Evolutionary conservation across 1,140 invertebrate species (phyloP).

Genomic region (Zaprionus taronus): DNA sequence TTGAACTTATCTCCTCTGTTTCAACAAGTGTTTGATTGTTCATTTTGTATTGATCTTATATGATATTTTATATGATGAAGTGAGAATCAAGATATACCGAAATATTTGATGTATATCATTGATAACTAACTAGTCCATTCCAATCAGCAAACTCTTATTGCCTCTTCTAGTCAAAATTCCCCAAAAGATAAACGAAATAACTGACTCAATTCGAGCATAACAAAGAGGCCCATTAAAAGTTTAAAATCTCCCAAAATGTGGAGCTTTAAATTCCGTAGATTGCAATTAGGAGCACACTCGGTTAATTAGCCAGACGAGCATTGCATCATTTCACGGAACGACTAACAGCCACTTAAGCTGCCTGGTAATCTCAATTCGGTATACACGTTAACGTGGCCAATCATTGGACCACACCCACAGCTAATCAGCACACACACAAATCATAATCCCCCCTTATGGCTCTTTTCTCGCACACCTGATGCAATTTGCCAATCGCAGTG

Average conservation of each 20-base stretch:
- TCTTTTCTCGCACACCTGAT: slow-evolving; percentile 64
- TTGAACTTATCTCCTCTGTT: no score
- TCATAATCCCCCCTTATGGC: slow-evolving; percentile 55
- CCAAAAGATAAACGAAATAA: background rate
- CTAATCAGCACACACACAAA: slow-evolving; percentile 75
- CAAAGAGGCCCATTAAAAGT: background rate
- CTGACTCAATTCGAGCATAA: background rate
- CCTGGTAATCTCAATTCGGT: slow-evolving; percentile 35
- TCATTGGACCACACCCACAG: slow-evolving; percentile 68
- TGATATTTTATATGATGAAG: no score
- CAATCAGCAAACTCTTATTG: background rate
- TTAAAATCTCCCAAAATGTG: background rate
- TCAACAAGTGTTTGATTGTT: no score
- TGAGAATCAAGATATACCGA: no score
- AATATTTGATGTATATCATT: no score
- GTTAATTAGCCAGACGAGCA: slow-evolving; percentile 16
- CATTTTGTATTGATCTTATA: no score
- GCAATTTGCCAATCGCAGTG: slow-evolving; percentile 71
- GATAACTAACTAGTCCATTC: no score
- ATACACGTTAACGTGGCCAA: slow-evolving; percentile 61
- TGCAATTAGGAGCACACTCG: background rate
- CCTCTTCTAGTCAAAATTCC: background rate
- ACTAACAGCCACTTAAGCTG: slow-evolving; percentile 25
- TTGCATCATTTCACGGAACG: slow-evolving; percentile 14
- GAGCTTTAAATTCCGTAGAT: slow-evolving; percentile 2